Conservation (phyloP, 2,113 vertebrate species). For the Orientallactaga bullata region DNA sequence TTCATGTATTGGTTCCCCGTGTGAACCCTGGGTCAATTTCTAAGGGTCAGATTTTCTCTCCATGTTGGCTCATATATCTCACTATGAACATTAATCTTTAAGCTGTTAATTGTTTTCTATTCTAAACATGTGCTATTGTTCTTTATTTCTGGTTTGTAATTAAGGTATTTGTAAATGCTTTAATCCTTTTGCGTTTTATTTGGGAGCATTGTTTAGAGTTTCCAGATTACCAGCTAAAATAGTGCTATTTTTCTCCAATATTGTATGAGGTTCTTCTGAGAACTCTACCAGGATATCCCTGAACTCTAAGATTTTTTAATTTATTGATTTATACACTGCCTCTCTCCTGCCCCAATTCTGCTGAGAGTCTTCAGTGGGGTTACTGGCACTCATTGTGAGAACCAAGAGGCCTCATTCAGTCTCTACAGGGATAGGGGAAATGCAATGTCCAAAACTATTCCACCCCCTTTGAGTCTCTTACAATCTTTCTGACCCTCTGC, state of each 20-base stretch:
- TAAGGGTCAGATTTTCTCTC: neutral
- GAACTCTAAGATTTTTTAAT: too few species aligned
- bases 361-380: too few species aligned
- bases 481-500: too few species aligned
- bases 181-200: neutral
- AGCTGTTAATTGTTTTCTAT: accelerated
- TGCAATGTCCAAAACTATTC: too few species aligned
- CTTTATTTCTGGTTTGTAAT: neutral
- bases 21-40: neutral
- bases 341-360: too few species aligned
- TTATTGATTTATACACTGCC: too few species aligned
- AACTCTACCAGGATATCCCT: neutral
- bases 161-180: neutral
- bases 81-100: too few species aligned
- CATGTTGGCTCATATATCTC: too few species aligned
- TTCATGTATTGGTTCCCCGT: accelerated
- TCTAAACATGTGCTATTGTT: neutral
- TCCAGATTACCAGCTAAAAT: neutral
- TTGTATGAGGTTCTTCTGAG: neutral
- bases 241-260: neutral
- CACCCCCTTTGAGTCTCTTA: too few species aligned
- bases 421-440: too few species aligned
- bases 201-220: neutral
- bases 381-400: too few species aligned
- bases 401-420: too few species aligned